Percentiles rank a stretch among this genome's conserved stretches.
Conservation (phyloP, 2,113 vertebrate genomes). For the Poeciliopsis turrubarensis region DNA sequence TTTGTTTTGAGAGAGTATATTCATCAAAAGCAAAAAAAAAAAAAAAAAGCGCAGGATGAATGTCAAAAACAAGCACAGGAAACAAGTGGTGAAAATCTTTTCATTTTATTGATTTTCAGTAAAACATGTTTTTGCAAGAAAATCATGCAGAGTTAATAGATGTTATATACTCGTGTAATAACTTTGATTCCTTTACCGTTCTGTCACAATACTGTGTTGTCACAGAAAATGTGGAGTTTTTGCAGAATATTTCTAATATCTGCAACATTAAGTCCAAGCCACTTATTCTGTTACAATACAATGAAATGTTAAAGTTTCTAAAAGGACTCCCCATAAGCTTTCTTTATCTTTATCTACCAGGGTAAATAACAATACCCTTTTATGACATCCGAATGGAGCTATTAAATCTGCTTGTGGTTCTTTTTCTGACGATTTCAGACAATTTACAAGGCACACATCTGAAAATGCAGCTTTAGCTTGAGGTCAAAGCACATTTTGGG, state of each 20-base stretch:
- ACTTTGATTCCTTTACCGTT: not conserved
- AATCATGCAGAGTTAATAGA: not conserved
- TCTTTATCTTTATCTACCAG: not conserved
- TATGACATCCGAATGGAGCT: not conserved
- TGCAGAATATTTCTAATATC: not conserved
- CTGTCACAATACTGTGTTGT: too few species aligned
- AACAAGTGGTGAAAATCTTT: slow-evolving; percentile 1
- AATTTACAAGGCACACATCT: slow-evolving; percentile 9
- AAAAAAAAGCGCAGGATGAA: not conserved
- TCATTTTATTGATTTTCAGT: not conserved
- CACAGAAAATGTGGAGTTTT: not conserved
- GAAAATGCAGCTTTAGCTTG: slow-evolving; percentile 1
- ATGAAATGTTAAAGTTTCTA: not conserved
- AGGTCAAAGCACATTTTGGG: slow-evolving; percentile 55
- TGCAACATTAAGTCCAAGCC: not conserved
- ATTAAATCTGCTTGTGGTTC: not conserved
- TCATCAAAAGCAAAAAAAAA: not conserved
- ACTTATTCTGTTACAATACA: not conserved
- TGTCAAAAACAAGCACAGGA: slow-evolving; percentile 19
- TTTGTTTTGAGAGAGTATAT: not conserved
- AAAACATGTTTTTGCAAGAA: not conserved
- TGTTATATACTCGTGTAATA: not conserved
- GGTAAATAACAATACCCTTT: not conserved
- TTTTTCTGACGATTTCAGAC: not conserved
- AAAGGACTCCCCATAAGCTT: not conserved